Evolutionary conservation across 2,797 vertebrate species (phyloP).

Genomic region (Cephalopachus bancanus): DNA sequence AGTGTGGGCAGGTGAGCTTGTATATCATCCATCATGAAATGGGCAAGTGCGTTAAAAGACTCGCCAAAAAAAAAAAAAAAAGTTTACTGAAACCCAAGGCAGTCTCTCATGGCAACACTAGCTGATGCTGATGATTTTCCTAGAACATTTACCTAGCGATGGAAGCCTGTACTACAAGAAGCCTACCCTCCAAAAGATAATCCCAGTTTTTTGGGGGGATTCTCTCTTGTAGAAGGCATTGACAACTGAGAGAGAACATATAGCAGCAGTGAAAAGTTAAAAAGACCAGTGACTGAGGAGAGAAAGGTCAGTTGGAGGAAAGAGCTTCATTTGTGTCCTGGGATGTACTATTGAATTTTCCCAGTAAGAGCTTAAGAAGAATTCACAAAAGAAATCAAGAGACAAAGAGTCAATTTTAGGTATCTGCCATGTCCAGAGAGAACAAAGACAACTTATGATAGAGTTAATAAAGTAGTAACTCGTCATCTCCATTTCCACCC

Average conservation of each 20-base stretch:
- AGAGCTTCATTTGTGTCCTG: conserved; percentile 19
- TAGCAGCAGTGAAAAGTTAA: background rate
- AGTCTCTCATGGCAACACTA: too few species aligned
- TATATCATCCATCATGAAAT: too few species aligned
- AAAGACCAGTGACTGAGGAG: background rate
- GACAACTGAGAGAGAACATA: conserved; percentile 15
- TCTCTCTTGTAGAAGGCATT: background rate
- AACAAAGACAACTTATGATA: conserved; percentile 1
- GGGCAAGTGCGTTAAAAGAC: too few species aligned
- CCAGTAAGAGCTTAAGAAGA: conserved; percentile 18
- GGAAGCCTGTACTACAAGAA: too few species aligned
- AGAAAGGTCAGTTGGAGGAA: conserved; percentile 48
- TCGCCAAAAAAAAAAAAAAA: too few species aligned
- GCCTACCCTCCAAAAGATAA: too few species aligned
- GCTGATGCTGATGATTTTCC: too few species aligned
- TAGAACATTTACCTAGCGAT: too few species aligned
- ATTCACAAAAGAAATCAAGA: conserved; percentile 5
- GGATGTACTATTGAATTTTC: background rate
- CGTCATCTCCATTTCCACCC: background rate
- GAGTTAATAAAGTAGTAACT: conserved; percentile 6
- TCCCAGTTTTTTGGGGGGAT: too few species aligned
- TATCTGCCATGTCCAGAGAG: conserved; percentile 19
- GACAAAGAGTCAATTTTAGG: conserved; percentile 27
- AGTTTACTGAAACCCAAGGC: too few species aligned
- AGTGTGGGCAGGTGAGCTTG: too few species aligned